phyloP scores from a whole-genome alignment of 2,797 vertebrate genomes.

The Mus spretus region DNA sequence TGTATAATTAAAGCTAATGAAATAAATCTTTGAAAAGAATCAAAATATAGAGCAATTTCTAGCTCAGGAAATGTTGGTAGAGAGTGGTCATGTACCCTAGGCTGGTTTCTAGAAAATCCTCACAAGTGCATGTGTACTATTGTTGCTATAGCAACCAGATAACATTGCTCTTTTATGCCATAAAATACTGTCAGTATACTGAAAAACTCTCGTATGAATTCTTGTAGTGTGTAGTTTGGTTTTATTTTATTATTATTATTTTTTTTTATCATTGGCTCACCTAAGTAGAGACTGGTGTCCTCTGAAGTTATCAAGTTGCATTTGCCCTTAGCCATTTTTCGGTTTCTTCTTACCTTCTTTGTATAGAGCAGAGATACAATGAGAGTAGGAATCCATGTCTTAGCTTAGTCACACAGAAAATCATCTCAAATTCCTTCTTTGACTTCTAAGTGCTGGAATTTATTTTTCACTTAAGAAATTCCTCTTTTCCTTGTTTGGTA shows the following conservation, averaged over 20 bases:
- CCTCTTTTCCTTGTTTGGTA: constrained; percentile 28
- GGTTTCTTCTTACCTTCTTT: constrained; percentile 7
- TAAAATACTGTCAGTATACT: background rate
- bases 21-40: background rate
- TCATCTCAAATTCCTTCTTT: background rate
- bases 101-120: background rate
- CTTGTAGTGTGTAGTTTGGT: background rate
- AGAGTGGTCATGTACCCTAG: background rate
- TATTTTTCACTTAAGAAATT: background rate
- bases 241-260: no score
- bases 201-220: background rate
- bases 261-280: constrained; percentile 20
- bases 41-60: background rate
- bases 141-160: background rate
- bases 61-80: background rate
- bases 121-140: accelerated
- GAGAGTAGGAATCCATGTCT: background rate
- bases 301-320: background rate
- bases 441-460: background rate
- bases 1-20: background rate
- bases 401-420: background rate
- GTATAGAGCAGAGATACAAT: background rate
- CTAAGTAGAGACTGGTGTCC: background rate
- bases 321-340: background rate
- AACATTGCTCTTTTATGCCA: background rate